Percentiles rank a stretch among this genome's conserved stretches.
phyloP scores from a whole-genome alignment of 2,113 vertebrate species.

The Chionomys nivalis region DNA sequence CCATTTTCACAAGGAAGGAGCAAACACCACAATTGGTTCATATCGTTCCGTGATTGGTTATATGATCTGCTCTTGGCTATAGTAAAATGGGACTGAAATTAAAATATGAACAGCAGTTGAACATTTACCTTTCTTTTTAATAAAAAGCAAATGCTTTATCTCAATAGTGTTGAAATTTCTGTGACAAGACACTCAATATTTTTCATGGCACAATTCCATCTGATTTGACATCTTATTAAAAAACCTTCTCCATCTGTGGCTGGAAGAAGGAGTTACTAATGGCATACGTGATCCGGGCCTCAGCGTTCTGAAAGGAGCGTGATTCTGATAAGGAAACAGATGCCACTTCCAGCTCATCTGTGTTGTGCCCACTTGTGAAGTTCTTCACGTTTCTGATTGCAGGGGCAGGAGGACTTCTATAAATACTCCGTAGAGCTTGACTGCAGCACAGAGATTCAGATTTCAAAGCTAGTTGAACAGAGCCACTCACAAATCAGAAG shows the following conservation, averaged over 20 bases:
- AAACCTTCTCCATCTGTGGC: slow-evolving; percentile 70
- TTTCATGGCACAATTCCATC: slow-evolving; percentile 75
- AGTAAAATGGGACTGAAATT: slow-evolving; percentile 30
- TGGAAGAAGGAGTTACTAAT: slow-evolving; percentile 76
- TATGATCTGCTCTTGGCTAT: not conserved
- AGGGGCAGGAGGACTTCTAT: slow-evolving; percentile 68
- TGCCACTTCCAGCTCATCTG: slow-evolving; percentile 69
- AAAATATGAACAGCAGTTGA: slow-evolving; percentile 46
- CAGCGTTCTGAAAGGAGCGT: slow-evolving; percentile 68
- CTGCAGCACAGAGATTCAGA: slow-evolving; percentile 58
- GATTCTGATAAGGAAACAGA: slow-evolving; percentile 77
- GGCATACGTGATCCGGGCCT: slow-evolving; percentile 60
- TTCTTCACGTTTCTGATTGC: slow-evolving; percentile 74
- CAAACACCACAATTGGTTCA: not conserved
- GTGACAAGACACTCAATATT: slow-evolving; percentile 53
- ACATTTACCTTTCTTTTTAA: slow-evolving; percentile 62
- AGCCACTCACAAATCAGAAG: slow-evolving; percentile 29
- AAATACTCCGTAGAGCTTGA: slow-evolving; percentile 68
- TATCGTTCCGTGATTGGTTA: not conserved
- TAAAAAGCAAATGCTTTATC: slow-evolving; percentile 59
- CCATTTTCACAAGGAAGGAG: slow-evolving; percentile 14
- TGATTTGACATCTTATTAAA: slow-evolving; percentile 79
- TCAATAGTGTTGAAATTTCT: slow-evolving; percentile 70
- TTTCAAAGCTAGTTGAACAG: slow-evolving; percentile 47
- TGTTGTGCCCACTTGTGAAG: slow-evolving; percentile 65